A percentile compares a stretch with the other conserved stretches of the same genome.
phyloP scores from a whole-genome alignment of 2,888 invertebrate species.

The Erynnis tages region DNA sequence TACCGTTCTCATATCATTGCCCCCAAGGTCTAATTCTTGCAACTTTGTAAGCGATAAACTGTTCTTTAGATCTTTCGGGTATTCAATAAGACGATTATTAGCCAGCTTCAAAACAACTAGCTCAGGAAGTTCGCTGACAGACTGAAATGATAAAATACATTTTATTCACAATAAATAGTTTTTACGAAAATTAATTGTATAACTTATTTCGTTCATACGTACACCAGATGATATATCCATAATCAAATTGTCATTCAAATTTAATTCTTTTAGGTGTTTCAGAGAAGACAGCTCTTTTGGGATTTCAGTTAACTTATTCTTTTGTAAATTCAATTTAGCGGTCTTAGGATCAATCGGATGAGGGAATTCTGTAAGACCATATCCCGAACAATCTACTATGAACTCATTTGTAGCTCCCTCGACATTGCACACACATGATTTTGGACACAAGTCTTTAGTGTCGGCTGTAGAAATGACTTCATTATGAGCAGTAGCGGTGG shows the following conservation, averaged over 20 bases:
- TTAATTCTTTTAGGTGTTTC: conserved; percentile 59
- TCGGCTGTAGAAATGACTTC: conserved; percentile 37
- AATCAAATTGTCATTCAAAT: conserved; percentile 62
- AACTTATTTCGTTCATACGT: too few species aligned
- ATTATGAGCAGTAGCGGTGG: conserved; percentile 38
- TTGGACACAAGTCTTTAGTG: conserved; percentile 47
- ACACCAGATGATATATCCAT: conserved; percentile 63
- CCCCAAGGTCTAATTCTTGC: conserved; percentile 67
- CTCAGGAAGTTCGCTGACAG: conserved; percentile 66
- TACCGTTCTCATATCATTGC: conserved; percentile 74
- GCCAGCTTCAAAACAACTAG: conserved; percentile 56
- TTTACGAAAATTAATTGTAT: too few species aligned
- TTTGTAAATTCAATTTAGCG: conserved; percentile 61
- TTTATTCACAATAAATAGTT: background rate
- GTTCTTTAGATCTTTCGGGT: conserved; percentile 69
- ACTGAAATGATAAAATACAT: conserved; percentile 51
- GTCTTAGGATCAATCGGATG: conserved; percentile 57
- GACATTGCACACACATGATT: conserved; percentile 58
- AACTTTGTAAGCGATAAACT: conserved; percentile 61
- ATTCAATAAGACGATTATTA: conserved; percentile 66
- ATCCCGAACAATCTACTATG: conserved; percentile 73
- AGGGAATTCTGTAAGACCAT: conserved; percentile 73
- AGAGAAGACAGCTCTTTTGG: conserved; percentile 59
- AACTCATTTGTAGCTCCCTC: conserved; percentile 56
- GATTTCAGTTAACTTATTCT: conserved; percentile 66